Evolutionary conservation across 2,888 invertebrate species (phyloP), one percentile per base, ranked within the genome.

Genomic region (Tenodera sinensis): DNA sequence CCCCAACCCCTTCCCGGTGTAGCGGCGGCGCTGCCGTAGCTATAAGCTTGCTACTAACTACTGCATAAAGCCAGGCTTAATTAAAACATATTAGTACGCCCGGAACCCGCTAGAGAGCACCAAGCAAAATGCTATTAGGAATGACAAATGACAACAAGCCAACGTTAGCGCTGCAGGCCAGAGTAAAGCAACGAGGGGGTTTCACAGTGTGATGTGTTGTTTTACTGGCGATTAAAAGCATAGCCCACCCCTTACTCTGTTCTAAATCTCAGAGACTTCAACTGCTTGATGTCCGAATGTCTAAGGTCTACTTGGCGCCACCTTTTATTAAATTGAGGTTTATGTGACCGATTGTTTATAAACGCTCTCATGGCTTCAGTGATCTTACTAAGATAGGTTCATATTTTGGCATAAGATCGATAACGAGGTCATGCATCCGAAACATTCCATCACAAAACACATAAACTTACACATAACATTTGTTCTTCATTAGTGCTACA

Each of bases 61-160:
- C 90, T 90, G 90, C 90, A 89, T 90, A 90, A 90, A 90, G 89
- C 90, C 90, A 88, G 54, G 90, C 90, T 90, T 90, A 90, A 90
- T 90, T 90, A 90, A 90, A 90, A 90, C 90, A 90, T 90, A 90
- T 90, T 90, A 90, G 90, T 90, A 90, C 90, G 89, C 86, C 86
- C 86, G 89, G 89, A 87, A 86, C 88, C 88, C 90, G 89, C 88
- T 88, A 90, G 89, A 90, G 90, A 87, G 89, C 90, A 87, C 87
- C 89, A 88, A 89, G 90, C 89, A 89, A 89, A 90, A 90, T 89
- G 89, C 90, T 90, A 90, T 90, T 90, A 90, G 90, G 89, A 89
- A 90, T 90, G 90, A 90, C 90, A 90, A 90, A 90, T 89, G 90
- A 90, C 90, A 89, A 89, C 87, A 83, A 85, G 71, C 85, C 83